phyloP scores from a whole-genome alignment of 1,140 invertebrate species.

The Cydia splendana region DNA sequence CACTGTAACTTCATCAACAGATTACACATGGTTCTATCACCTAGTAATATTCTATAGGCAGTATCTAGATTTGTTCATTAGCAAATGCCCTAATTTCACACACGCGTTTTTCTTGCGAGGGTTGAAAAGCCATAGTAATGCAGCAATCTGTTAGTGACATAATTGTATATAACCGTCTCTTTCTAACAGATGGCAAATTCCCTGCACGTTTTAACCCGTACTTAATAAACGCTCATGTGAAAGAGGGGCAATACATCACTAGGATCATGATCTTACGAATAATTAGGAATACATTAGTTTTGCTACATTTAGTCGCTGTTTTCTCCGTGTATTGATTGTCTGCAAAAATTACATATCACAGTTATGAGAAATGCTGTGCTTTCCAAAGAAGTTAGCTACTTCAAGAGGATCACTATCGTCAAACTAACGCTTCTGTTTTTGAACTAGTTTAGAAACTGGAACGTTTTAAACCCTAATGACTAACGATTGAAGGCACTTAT shows the following conservation, averaged over 20 bases:
- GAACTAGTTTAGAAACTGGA: conserved; percentile 51
- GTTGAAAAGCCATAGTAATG: not conserved
- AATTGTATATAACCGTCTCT: too few relatives aligned
- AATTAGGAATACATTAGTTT: conserved; percentile 16
- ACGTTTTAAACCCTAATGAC: conserved; percentile 76
- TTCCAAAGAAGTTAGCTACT: conserved; percentile 3
- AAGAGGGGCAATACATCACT: conserved; percentile 48
- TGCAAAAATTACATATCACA: conserved; percentile 36
- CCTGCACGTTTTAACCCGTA: not conserved
- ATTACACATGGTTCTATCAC: conserved; percentile 57
- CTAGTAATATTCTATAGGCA: conserved; percentile 62
- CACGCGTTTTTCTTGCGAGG: not conserved
- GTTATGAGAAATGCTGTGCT: conserved; percentile 25
- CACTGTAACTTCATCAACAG: conserved; percentile 74
- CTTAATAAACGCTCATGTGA: not conserved
- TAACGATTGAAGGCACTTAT: conserved; percentile 77
- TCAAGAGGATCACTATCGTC: conserved; percentile 2
- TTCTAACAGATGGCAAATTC: too few relatives aligned
- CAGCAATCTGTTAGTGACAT: too few relatives aligned
- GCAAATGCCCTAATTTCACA: not conserved
- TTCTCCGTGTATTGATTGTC: conserved; percentile 35
- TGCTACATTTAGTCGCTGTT: not conserved
- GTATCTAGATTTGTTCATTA: conserved; percentile 50
- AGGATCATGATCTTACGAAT: conserved; percentile 45
- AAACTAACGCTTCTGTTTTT: not conserved